Evolutionary conservation across 2,888 invertebrate genomes (phyloP).

Genomic region (Patella caerulea): DNA sequence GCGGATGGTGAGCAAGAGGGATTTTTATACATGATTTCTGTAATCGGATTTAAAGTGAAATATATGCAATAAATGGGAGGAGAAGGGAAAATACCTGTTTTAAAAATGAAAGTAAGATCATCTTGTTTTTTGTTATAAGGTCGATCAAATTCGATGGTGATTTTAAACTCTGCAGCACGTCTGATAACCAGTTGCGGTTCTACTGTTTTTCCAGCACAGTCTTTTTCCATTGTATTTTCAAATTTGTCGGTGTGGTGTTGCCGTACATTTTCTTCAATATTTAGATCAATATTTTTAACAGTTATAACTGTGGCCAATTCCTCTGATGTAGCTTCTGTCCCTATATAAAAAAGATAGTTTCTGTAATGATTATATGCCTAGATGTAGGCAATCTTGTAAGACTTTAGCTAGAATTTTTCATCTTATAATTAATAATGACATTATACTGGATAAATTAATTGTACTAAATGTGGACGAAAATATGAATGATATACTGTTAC

Average conservation of each 20-base stretch:
- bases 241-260: slow-evolving; percentile 45
- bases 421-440: no score
- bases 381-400: no score
- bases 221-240: slow-evolving; percentile 20
- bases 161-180: slow-evolving; percentile 40
- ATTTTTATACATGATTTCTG: no score
- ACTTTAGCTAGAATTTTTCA: no score
- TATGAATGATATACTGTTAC: no score
- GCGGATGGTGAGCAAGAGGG: no score
- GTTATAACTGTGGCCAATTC: slow-evolving; percentile 2
- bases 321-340: not conserved
- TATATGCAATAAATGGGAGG: no score
- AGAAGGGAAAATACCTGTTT: slow-evolving; percentile 28
- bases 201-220: not conserved
- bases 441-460: no score
- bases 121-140: slow-evolving; percentile 29
- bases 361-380: no score
- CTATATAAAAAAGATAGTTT: not conserved
- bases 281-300: slow-evolving; percentile 32
- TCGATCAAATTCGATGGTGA: slow-evolving; percentile 38
- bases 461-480: no score
- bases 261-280: slow-evolving; percentile 40
- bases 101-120: slow-evolving; percentile 36
- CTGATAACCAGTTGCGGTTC: slow-evolving; percentile 73
- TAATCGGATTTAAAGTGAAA: no score